These are phyloP conservation scores for Habrosyne pyritoides DNA, from an alignment of 2,888 invertebrate species.

Conservation along the genomic window DNA sequence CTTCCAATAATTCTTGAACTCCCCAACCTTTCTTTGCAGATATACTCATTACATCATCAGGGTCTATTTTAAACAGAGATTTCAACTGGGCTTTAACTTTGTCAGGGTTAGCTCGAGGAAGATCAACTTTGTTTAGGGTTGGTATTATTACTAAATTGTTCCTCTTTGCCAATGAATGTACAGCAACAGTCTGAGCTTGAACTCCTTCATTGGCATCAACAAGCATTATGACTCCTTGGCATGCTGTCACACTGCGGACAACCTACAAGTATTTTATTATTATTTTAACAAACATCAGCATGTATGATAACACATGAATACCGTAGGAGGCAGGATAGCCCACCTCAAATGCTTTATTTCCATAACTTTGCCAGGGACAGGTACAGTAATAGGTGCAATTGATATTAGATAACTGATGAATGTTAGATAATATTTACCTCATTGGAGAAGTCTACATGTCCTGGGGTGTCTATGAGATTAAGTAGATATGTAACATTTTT, in stretches of 20 bases:
- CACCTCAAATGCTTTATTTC: too few species aligned
- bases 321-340: too few species aligned
- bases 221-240: conserved; percentile 96
- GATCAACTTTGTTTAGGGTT: conserved; percentile 97
- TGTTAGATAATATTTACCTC: conserved; percentile 86
- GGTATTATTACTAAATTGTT: conserved; percentile 93
- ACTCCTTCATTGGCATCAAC: conserved; percentile 98
- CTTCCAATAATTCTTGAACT: conserved; percentile 89
- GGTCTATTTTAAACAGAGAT: conserved; percentile 91
- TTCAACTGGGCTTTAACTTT: conserved; percentile 90
- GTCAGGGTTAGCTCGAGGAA: conserved; percentile 95
- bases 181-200: conserved; percentile 99
- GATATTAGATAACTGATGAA: too few species aligned
- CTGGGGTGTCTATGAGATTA: conserved; percentile 98
- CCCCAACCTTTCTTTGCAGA: conserved; percentile 97
- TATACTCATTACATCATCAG: conserved; percentile 89
- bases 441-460: conserved; percentile 98
- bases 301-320: too few species aligned
- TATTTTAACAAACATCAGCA: too few species aligned
- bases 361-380: too few species aligned
- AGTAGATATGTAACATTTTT: conserved; percentile 89
- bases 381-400: too few species aligned
- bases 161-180: conserved; percentile 95
- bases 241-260: conserved; percentile 94
- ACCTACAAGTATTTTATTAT: conserved; percentile 73